phyloP scores from a whole-genome alignment of 2,888 invertebrate species.

The Autographa gamma region DNA sequence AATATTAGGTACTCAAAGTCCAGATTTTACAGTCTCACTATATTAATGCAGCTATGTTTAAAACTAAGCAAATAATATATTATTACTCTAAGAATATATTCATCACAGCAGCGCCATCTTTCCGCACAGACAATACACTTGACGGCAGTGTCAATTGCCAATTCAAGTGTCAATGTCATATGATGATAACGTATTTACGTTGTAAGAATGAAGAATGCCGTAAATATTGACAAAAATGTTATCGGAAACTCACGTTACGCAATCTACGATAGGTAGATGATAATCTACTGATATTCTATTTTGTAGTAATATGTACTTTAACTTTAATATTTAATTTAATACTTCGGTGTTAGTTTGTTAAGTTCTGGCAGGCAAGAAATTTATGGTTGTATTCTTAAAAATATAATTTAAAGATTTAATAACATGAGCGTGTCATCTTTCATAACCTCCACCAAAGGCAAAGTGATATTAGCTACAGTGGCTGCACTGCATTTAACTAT shows the following conservation, averaged over 20 bases:
- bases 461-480: conserved; percentile 80
- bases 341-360: neutral
- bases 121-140: no score
- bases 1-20: no score
- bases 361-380: conserved; percentile 1
- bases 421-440: conserved; percentile 80
- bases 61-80: no score
- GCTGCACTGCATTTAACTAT: conserved; percentile 79
- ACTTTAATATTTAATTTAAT: neutral
- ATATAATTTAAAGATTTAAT: conserved; percentile 43
- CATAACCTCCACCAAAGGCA: conserved; percentile 81
- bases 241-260: neutral
- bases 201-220: neutral
- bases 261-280: neutral
- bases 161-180: no score
- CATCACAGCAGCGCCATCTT: no score
- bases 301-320: neutral
- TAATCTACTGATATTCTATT: neutral
- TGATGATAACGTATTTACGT: no score
- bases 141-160: no score
- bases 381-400: conserved; percentile 9
- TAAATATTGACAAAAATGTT: conserved; percentile 4
- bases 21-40: no score
- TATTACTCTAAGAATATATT: no score
- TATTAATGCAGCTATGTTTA: no score